These are phyloP conservation scores for Chiloscyllium punctatum DNA, from an alignment of 2,797 vertebrate species.

Conservation along the genomic window DNA sequence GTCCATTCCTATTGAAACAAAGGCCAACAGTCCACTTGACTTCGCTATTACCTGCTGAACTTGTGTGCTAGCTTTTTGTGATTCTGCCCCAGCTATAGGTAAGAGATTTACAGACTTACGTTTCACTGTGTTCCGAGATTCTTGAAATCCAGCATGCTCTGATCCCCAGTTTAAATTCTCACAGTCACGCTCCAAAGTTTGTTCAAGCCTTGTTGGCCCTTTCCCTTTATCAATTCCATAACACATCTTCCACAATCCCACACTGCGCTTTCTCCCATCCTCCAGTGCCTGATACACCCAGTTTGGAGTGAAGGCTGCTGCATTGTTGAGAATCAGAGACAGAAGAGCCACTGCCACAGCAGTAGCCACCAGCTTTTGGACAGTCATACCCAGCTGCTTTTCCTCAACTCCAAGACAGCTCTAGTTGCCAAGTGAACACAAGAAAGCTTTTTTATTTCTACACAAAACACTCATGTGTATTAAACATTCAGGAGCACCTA, in stretches of 20 bases:
- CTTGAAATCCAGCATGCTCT: constrained; percentile 81
- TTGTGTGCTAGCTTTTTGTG: not conserved
- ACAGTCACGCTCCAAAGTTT: constrained; percentile 59
- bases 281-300: constrained; percentile 90
- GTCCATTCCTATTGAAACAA: too few relatives aligned
- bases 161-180: constrained; percentile 81
- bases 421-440: not conserved
- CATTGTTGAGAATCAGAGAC: constrained; percentile 89
- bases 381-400: constrained; percentile 70
- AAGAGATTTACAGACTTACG: constrained; percentile 65
- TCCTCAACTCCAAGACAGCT: not conserved
- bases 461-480: constrained; percentile 3
- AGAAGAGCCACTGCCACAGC: constrained; percentile 87
- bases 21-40: too few relatives aligned
- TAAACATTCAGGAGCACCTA: not conserved
- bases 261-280: constrained; percentile 82
- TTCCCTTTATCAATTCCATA: constrained; percentile 63
- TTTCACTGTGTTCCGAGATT: constrained; percentile 90
- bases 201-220: constrained; percentile 53
- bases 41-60: too few relatives aligned
- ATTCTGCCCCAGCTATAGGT: not conserved
- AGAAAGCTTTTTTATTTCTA: constrained; percentile 22
- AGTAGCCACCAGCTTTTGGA: constrained; percentile 82
- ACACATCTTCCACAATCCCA: constrained; percentile 93
- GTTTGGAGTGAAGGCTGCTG: constrained; percentile 85